These are phyloP conservation scores for Artemia franciscana DNA, from an alignment of 1,140 invertebrate species.

Conservation along the genomic window DNA sequence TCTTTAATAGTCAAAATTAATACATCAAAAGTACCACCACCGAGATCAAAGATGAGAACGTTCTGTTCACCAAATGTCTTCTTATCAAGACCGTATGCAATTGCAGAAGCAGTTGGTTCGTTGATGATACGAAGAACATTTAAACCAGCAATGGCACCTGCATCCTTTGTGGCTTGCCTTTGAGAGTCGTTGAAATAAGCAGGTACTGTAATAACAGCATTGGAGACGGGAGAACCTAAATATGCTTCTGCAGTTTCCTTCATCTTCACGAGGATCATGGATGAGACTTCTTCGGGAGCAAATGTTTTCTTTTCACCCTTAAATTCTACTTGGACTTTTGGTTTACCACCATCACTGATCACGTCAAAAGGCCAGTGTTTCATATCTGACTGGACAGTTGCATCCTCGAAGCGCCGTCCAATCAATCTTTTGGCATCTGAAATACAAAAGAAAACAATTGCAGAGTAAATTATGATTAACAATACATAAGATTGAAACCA, in stretches of 20 bases:
- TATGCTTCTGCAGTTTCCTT: conserved; percentile 34
- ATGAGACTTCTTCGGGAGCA: conserved; percentile 46
- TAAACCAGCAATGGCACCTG: conserved; percentile 32
- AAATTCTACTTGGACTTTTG: conserved; percentile 44
- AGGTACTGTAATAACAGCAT: conserved; percentile 30
- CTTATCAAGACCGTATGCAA: conserved; percentile 39
- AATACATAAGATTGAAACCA: neutral
- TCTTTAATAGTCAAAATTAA: conserved; percentile 47
- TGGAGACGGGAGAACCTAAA: conserved; percentile 26
- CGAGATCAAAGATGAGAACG: too few species aligned
- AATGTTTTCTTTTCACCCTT: conserved; percentile 29
- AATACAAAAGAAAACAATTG: too few species aligned
- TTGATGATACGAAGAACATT: too few species aligned
- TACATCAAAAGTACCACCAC: conserved; percentile 81
- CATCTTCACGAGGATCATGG: conserved; percentile 32
- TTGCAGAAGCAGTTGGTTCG: conserved; percentile 54
- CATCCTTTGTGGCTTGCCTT: too few species aligned
- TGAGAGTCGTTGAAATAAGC: too few species aligned
- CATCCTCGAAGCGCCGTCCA: conserved; percentile 74
- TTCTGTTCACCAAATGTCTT: conserved; percentile 36
- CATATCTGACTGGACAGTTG: conserved; percentile 73
- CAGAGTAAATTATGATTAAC: neutral
- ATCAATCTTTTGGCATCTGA: conserved; percentile 72
- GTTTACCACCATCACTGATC: conserved; percentile 57
- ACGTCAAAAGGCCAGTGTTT: conserved; percentile 93